Evolutionary conservation across 2,888 invertebrate species (phyloP), one percentile per base, ranked within the genome.

Genomic region (Spilosoma lubricipeda): DNA sequence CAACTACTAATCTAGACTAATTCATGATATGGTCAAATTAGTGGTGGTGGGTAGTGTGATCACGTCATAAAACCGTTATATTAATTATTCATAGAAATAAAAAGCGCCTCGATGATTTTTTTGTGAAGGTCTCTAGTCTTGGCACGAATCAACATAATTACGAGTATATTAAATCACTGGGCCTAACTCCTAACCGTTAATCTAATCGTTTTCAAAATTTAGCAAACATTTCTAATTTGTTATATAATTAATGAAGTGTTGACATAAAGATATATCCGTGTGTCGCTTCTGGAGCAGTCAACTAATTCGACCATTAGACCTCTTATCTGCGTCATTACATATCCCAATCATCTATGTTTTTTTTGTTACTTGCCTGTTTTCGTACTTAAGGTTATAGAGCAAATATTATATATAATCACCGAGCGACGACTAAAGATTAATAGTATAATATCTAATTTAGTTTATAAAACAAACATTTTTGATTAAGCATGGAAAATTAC

Each of bases 321-420:
- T 79, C 72, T 90, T 90, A 89, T 90, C 90, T 75, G 33, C 67
- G 77, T 72, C 82, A 80, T 86, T 85, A 78, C 81, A 77, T 80
- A 82, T 84, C 80, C 86, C 77, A 83, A 82, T 86, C 88, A 87
- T 86, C 81, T 84, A 85, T 81, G n/a, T 85, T 82, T 86, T 39
- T 85, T 83, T 73, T 72, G 70, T 77, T 76, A 70, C 69, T 70
- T 84, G 77, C 76, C 66, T 73, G 80, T 75, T 77, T 72, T 45
- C 63, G 72, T 77, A 73, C 76, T 79, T 78, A 56, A 63, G 63
- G 63, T 63, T 63, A 63, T 63, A 63, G 63, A 63, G 64, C 72
- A 63, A 70, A 68, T 27, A 69, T 70, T 65, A 71, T 48, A 30
- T 23, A n/a, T 63, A 56, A 39, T 69, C 56, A 69, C 56, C 27